Evolutionary conservation across 1,140 invertebrate species (phyloP).

Genomic region (Achroia grisella): DNA sequence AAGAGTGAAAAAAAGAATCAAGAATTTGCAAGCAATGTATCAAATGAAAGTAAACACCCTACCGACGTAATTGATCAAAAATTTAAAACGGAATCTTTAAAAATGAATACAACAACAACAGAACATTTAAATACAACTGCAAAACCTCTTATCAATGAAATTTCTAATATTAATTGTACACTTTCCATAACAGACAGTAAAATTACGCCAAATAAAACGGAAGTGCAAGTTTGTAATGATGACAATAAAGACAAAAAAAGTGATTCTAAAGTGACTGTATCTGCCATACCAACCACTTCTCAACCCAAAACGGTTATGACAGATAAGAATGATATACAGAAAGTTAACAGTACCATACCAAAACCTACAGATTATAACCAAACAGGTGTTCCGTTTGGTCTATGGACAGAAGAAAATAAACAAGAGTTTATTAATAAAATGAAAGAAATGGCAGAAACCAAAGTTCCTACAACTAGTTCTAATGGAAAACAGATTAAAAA

Average conservation of each 20-base stretch:
- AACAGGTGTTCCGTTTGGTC: constrained; percentile 56
- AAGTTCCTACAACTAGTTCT: constrained; percentile 36
- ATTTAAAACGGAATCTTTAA: too few species aligned
- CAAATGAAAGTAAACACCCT: too few species aligned
- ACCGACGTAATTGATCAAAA: too few species aligned
- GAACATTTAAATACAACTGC: too few species aligned
- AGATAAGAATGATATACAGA: constrained; percentile 19
- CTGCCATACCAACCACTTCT: not conserved
- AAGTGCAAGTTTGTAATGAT: not conserved
- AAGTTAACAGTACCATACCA: constrained; percentile 13
- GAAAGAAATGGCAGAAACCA: constrained; percentile 61
- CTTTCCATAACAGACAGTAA: too few species aligned
- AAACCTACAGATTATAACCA: constrained; percentile 40
- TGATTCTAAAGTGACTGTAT: constrained; percentile 3
- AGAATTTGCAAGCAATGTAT: too few species aligned
- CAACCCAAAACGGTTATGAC: not conserved
- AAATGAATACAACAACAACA: too few species aligned
- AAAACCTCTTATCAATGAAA: too few species aligned
- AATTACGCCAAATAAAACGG: too few species aligned
- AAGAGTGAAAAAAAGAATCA: too few species aligned
- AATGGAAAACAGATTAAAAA: constrained; percentile 63
- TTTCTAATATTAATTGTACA: too few species aligned
- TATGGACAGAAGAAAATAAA: constrained; percentile 62
- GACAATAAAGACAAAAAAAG: constrained; percentile 2
- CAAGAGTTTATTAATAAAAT: constrained; percentile 66